Base-by-base conservation (phyloP, 2,113 vertebrate genomes). In the Castor canadensis region DNA sequence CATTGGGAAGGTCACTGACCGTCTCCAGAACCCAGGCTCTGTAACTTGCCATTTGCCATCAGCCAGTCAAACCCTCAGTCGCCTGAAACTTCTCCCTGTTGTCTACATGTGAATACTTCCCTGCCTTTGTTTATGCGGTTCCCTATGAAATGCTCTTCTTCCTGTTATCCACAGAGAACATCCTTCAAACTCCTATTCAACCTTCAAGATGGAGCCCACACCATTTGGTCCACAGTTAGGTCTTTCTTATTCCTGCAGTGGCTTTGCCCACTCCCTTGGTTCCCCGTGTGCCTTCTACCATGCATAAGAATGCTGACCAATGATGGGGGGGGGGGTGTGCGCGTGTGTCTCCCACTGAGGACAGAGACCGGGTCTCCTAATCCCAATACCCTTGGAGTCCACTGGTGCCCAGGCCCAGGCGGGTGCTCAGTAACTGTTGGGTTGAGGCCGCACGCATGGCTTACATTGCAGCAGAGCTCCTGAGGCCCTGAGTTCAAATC, bases 161-260 rank as follows among this genome's bases (percentile, higher is more conserved):
- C 52, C 76, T 17, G 16, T 24, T 9, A 15, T 3, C 54, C 43
- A 19, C 75, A 60, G 13, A 15, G 62, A 62, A n/a, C n/a, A n/a
- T n/a, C n/a, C n/a, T n/a, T n/a, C n/a, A n/a, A 88, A 96, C 88
- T 89, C 82, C 79, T 83, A 58, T 32, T 76, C 40, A 38, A 30
- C 85, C 60, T 81, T 86, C 56, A 49, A 62, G 71, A 81, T 52
- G 32, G 38, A 87, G 49, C 35, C 67, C 43, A 73, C 77, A 35
- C 16, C 28, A 19, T 90, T 72, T 87, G 30, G 30, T 75, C 16
- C 52, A 35, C 56, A 19, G 16, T 67, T 20, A 40, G 35, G 40
- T 45, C 62, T 91, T 85, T 64, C 75, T 72, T 40, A 69, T 43
- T 82, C 40, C 69, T 66, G 26, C 35, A 45, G 84, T 26, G 49